A percentile compares a stretch with the other conserved stretches of the same genome.
These are phyloP conservation scores for Sycophila sp. DNA, from an alignment of 1,140 invertebrate genomes.

Conservation along the genomic window DNA sequence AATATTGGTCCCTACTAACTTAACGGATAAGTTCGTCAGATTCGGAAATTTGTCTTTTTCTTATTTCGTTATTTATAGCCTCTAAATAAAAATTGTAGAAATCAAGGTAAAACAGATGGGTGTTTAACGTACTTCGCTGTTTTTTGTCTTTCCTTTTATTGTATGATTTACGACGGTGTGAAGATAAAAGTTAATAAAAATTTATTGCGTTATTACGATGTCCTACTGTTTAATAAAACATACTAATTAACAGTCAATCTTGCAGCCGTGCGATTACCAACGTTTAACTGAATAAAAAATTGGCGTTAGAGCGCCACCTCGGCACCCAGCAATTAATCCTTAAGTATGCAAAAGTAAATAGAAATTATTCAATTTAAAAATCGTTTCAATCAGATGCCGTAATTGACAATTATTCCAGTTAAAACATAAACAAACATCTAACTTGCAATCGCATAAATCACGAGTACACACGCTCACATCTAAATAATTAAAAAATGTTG, in stretches of 20 bases:
- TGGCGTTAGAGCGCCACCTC: constrained; percentile 3
- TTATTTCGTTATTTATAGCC: too few species aligned
- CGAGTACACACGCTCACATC: too few species aligned
- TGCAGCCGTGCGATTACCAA: neutral
- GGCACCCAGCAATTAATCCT: constrained; percentile 17
- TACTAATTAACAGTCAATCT: neutral
- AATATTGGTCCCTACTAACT: too few species aligned
- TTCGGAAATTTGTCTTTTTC: too few species aligned
- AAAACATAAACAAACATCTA: neutral
- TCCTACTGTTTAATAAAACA: constrained; percentile 13
- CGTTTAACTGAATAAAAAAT: neutral
- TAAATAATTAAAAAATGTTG: constrained; percentile 8
- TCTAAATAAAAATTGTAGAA: too few species aligned
- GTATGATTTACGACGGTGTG: neutral
- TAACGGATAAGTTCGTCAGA: too few species aligned
- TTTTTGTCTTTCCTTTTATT: too few species aligned
- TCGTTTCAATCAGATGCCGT: constrained; percentile 25
- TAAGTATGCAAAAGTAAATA: constrained; percentile 8
- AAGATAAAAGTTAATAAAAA: constrained; percentile 11
- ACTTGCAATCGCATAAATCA: constrained; percentile 16
- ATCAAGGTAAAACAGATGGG: too few species aligned
- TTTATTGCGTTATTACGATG: neutral
- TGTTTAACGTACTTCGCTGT: too few species aligned
- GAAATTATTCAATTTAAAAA: constrained; percentile 28
- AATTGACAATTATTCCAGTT: constrained; percentile 29